phyloP scores from a whole-genome alignment of 2,113 vertebrate species.

The Phaethornis superciliosus region DNA sequence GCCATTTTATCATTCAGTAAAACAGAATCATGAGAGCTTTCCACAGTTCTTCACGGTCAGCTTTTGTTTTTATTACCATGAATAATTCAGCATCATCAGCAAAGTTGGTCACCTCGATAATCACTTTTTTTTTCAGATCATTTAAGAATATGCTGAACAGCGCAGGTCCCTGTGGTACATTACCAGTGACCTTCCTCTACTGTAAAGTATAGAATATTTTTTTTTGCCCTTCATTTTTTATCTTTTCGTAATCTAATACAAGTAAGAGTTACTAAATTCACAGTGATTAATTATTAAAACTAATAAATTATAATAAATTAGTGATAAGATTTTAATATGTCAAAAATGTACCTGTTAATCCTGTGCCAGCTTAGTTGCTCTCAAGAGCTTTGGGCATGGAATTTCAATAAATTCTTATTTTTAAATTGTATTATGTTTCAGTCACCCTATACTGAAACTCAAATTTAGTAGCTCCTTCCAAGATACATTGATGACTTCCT shows the following conservation, averaged over 20 bases:
- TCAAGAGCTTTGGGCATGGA: neutral
- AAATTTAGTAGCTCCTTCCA: neutral
- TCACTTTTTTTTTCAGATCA: conserved; percentile 59
- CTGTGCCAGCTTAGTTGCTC: neutral
- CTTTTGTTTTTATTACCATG: conserved; percentile 65
- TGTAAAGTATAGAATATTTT: neutral
- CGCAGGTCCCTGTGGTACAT: neutral
- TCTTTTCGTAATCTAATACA: neutral
- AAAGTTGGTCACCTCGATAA: conserved; percentile 34
- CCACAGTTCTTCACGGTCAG: conserved; percentile 37
- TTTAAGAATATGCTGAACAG: conserved; percentile 63
- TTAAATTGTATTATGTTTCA: neutral
- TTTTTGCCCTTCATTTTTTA: neutral
- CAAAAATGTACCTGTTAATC: neutral
- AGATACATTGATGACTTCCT: neutral
- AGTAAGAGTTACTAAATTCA: neutral
- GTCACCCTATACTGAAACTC: neutral
- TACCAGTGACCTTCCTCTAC: neutral
- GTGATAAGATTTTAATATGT: neutral
- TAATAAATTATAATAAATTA: no score
- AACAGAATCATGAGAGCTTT: conserved; percentile 50
- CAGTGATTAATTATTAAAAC: no score
- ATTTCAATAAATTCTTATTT: neutral
- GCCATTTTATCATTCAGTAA: conserved; percentile 53
- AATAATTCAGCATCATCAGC: conserved; percentile 68